Base-by-base conservation (phyloP, 2,888 invertebrate genomes). In the Caenorhabditis auriculariae region DNA sequence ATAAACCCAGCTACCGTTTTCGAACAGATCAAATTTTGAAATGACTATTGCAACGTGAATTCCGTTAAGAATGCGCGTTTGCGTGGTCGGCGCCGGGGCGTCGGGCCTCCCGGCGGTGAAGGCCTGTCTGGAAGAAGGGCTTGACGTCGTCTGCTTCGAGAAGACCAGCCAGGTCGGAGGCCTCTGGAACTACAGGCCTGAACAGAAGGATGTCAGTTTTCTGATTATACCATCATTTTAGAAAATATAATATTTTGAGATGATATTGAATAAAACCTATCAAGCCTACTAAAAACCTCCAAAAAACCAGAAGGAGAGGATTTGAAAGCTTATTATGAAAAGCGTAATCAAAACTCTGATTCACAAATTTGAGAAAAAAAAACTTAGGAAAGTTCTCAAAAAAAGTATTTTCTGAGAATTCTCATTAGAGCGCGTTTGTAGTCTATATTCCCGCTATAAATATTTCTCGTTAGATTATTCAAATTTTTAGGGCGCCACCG, bases 181-280 rank as follows among this genome's bases (percentile, higher is more conserved):
- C n/a, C 65, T 80, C 1, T 80, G 80, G 80, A 80, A 80, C 49
- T 80, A 80, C 54, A 61, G 79, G n/a, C 77, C 76, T 1, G 53
- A 60, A 9, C 53, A 70, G 49, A 56, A 57, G 23, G 50, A 66
- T 54, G 66, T 67, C 28, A 38, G 54, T 53, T 41, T 24, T 47
- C 26, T 2, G 15, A n/a, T n/a, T n/a, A n/a, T n/a, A n/a, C n/a
- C n/a, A n/a, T n/a, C n/a, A n/a, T n/a, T n/a, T n/a, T n/a, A n/a
- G n/a, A n/a, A n/a, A n/a, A n/a, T n/a, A n/a, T n/a, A n/a, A n/a
- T n/a, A n/a, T n/a, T n/a, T n/a, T n/a, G n/a, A n/a, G n/a, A n/a
- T n/a, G n/a, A n/a, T n/a, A n/a, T n/a, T n/a, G n/a, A n/a, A n/a
- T n/a, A n/a, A n/a, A n/a, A n/a, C n/a, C n/a, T n/a, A n/a, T n/a